Conservation (phyloP, 1,140 invertebrate genomes). For the Hestina assimilis region DNA sequence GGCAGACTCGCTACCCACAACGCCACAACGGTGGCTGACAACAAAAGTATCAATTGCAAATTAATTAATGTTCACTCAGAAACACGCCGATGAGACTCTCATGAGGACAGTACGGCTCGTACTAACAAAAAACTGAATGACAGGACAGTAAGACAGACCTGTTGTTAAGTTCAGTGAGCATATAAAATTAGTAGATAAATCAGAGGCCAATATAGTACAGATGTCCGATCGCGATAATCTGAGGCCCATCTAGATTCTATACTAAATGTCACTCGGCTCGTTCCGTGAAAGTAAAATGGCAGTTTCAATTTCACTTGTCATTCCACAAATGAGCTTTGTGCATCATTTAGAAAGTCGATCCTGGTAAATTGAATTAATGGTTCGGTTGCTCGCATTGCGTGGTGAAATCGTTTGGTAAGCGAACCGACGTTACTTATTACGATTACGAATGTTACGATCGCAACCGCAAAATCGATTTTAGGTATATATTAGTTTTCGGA, state of each 20-base stretch:
- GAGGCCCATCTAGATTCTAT: constrained; percentile 56
- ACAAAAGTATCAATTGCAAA: no score
- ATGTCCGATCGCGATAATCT: constrained; percentile 53
- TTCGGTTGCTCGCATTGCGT: constrained; percentile 24
- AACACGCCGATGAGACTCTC: neutral
- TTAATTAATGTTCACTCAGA: neutral
- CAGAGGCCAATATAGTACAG: constrained; percentile 38
- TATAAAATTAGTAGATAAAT: constrained; percentile 48
- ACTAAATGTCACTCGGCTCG: constrained; percentile 55
- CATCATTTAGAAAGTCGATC: constrained; percentile 71
- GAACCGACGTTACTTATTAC: constrained; percentile 25
- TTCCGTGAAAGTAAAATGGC: constrained; percentile 59
- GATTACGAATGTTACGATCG: constrained; percentile 6
- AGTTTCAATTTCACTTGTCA: constrained; percentile 65
- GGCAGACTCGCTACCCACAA: no score
- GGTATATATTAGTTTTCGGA: no score
- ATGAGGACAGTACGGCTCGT: no score
- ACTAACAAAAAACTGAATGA: no score
- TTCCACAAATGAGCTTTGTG: constrained; percentile 66
- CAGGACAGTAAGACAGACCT: no score
- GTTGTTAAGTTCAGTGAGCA: constrained; percentile 5
- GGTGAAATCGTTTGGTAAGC: constrained; percentile 28
- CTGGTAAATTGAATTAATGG: constrained; percentile 63
- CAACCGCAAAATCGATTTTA: constrained; percentile 9
- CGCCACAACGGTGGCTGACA: no score